Base-by-base conservation (phyloP, 2,888 invertebrate genomes). In the Hylaea fasciaria region DNA sequence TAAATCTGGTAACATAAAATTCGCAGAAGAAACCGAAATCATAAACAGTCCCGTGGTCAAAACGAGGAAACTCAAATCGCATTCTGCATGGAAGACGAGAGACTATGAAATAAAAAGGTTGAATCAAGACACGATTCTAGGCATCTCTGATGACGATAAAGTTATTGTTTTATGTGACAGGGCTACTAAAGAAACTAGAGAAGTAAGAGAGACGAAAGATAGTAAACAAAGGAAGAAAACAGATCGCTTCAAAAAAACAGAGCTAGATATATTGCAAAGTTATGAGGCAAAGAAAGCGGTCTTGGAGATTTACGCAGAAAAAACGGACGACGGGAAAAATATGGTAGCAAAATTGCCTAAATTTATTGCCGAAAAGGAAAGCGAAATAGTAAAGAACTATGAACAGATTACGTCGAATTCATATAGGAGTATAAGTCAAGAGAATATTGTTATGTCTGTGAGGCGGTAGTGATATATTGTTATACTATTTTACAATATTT, bases 201-300 rank as follows among this genome's bases (percentile, higher is more conserved):
- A 40, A 29, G 14, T 17, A 40, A 50, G 4, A 1, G n/a, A 37
- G 1, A 3, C 12, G 12, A 11, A 37, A 12, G n/a, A 37, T 37
- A 10, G 2, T 37, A 12, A 1, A 12, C 7, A 11, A n/a, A 54
- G 41, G 57, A 54, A 48, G 40, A 13, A 14, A 40, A 5, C 4
- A 7, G 62, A 58, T 43, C 64, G 47, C n/a, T 57, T 52, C 5
- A 12, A 47, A 37, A 22, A 59, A 1, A 65, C 64, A 14, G 68
- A 75, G 0, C 66, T 81, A 1, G 82, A 90, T 56, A 72, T 89
- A 16, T 69, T 91, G 49, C 90, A 91, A 58, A 81, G 83, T 11
- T 81, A 86, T 28, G 88, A 85, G 69, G 82, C 83, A 0, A 91
- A 91, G 45, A 90, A 83, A 60, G 91, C 90, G 0, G 91, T 91